A percentile compares a stretch with the other conserved stretches of the same genome.
phyloP scores from a whole-genome alignment of 2,888 invertebrate genomes.

The Exephanes ischioxanthus region DNA sequence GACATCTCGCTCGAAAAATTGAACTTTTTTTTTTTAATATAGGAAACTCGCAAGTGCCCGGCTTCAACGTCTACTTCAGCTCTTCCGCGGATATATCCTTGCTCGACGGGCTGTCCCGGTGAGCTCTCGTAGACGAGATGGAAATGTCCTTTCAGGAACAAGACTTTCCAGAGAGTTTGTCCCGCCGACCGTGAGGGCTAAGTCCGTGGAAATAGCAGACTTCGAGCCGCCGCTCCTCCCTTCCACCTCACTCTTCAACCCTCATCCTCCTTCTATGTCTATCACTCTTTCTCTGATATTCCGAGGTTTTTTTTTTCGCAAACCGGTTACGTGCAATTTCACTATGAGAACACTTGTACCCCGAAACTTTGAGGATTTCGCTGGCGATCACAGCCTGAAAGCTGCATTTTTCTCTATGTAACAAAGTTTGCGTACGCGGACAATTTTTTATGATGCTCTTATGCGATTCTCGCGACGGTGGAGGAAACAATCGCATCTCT shows the following conservation, averaged over 20 bases:
- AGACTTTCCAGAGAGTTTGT: slow-evolving; percentile 24
- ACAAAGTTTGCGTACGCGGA: neutral
- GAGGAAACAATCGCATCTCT: neutral
- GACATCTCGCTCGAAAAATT: slow-evolving; percentile 21
- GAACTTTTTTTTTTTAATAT: slow-evolving; percentile 3
- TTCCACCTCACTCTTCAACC: neutral
- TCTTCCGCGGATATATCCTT: slow-evolving; percentile 16
- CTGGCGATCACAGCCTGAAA: neutral
- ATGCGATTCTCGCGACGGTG: neutral
- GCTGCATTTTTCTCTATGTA: neutral
- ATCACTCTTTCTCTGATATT: neutral
- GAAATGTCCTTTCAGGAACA: slow-evolving; percentile 21
- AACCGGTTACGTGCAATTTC: slow-evolving; percentile 19
- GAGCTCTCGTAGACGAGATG: slow-evolving; percentile 15
- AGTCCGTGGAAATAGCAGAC: neutral
- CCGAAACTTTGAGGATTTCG: neutral
- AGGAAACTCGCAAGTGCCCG: neutral
- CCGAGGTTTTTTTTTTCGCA: neutral
- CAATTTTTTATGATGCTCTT: neutral
- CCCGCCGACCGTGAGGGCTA: neutral
- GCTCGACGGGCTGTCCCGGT: slow-evolving; percentile 12
- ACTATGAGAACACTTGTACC: slow-evolving; percentile 1
- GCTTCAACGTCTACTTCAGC: slow-evolving; percentile 20
- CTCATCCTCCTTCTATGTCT: neutral
- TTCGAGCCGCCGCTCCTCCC: neutral